Conservation (phyloP, 2,888 invertebrate species). For the Sycophila texana region DNA sequence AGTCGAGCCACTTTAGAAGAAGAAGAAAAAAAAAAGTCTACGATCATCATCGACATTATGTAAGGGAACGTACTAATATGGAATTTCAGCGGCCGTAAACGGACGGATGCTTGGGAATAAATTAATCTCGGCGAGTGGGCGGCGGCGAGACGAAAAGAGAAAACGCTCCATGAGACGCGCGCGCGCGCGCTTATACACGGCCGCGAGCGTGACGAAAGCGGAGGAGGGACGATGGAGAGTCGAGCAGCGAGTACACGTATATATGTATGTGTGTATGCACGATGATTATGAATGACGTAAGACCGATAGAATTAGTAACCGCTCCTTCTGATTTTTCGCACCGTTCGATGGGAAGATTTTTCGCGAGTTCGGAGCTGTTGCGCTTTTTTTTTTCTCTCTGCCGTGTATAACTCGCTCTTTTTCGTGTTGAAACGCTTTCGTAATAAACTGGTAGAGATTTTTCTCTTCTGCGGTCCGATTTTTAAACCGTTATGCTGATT, state of each 20-base stretch:
- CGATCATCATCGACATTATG: conserved; percentile 29
- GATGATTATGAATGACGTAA: conserved; percentile 40
- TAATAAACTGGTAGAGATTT: no score
- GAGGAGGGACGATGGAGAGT: not conserved
- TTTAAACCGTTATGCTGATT: no score
- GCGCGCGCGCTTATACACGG: not conserved
- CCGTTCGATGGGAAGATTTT: not conserved
- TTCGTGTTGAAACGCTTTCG: no score
- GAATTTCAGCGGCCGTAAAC: conserved; percentile 1
- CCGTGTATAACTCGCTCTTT: no score
- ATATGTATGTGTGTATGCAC: not conserved
- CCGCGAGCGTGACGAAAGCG: conserved; percentile 39
- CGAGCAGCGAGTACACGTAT: not conserved
- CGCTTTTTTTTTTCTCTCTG: not conserved
- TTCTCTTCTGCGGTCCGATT: no score
- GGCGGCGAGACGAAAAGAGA: conserved; percentile 26
- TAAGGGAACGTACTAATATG: conserved; percentile 35
- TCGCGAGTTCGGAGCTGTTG: not conserved
- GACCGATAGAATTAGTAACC: conserved; percentile 45
- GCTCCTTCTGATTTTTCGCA: conserved; percentile 31
- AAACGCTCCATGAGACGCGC: conserved; percentile 27
- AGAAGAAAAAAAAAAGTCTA: not conserved
- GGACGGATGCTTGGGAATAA: conserved; percentile 25
- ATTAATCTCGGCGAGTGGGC: conserved; percentile 37
- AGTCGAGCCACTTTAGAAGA: not conserved